Evolutionary conservation across 2,888 invertebrate genomes (phyloP).

Genomic region (Sialis lutaria): DNA sequence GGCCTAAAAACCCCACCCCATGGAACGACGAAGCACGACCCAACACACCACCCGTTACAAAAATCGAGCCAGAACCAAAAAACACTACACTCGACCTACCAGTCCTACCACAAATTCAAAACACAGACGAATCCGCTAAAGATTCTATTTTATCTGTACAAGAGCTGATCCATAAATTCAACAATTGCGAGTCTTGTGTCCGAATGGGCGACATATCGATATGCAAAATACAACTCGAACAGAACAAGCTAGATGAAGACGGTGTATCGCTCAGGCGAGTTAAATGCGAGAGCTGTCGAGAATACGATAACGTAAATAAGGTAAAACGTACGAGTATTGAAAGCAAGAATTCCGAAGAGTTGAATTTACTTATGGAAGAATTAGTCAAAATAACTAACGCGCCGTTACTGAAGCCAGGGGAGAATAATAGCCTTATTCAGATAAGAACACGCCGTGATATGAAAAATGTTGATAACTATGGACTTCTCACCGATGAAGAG

Average conservation of each 20-base stretch:
- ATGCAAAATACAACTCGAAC: slow-evolving; percentile 5
- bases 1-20: slow-evolving; percentile 10
- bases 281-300: slow-evolving; percentile 5
- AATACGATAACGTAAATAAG: slow-evolving; percentile 3
- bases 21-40: slow-evolving; percentile 19
- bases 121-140: slow-evolving; percentile 1
- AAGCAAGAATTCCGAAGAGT: slow-evolving; percentile 17
- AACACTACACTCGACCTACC: slow-evolving; percentile 1
- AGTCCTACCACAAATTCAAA: background rate
- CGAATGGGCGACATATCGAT: slow-evolving; percentile 11
- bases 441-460: slow-evolving; percentile 2
- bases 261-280: slow-evolving; percentile 7
- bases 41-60: slow-evolving; percentile 13
- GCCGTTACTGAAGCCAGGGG: slow-evolving; percentile 22
- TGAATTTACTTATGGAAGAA: slow-evolving; percentile 21
- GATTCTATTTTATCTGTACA: slow-evolving; percentile 15
- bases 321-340: background rate
- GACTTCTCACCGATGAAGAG: slow-evolving; percentile 18
- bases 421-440: slow-evolving; percentile 20
- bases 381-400: slow-evolving; percentile 24
- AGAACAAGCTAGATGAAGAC: slow-evolving; percentile 5
- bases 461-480: slow-evolving; percentile 4
- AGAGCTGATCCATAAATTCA: slow-evolving; percentile 20
- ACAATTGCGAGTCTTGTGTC: slow-evolving; percentile 13
- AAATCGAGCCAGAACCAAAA: slow-evolving; percentile 8